Percentiles rank a stretch among this genome's conserved stretches.
phyloP scores from a whole-genome alignment of 2,797 vertebrate genomes.

The Tangara arthus region DNA sequence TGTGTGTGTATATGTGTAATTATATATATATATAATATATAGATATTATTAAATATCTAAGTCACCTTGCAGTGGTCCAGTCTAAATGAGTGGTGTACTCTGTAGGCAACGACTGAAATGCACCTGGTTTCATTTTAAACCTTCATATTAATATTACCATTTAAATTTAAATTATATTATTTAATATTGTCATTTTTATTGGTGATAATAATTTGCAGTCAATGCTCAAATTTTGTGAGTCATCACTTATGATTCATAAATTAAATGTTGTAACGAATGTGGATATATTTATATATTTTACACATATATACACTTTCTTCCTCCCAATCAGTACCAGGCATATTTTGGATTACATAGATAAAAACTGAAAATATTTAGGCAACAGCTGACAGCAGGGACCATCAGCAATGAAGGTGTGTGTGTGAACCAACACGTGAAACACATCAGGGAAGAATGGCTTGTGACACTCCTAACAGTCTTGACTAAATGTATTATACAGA shows the following conservation, averaged over 20 bases:
- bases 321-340: accelerated
- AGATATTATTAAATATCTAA: not conserved
- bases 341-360: not conserved
- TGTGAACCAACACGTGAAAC: not conserved
- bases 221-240: not conserved
- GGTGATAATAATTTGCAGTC: not conserved
- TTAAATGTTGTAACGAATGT: not conserved
- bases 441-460: not conserved
- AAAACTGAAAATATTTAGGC: not conserved
- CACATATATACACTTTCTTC: not conserved
- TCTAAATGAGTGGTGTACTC: not conserved
- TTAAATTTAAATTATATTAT: not conserved
- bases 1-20: too few species aligned
- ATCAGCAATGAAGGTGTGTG: not conserved
- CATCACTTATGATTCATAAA: not conserved
- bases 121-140: not conserved
- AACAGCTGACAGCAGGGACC: not conserved
- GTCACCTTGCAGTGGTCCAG: not conserved
- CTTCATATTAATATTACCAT: not conserved
- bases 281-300: too few species aligned
- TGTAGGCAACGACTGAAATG: not conserved
- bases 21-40: too few species aligned
- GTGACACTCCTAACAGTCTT: not conserved
- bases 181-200: not conserved
- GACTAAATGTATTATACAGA: not conserved